A percentile compares a stretch with the other conserved stretches of the same genome.
Evolutionary conservation across 2,888 invertebrate genomes (phyloP).

Genomic region (Eupithecia vulgata): DNA sequence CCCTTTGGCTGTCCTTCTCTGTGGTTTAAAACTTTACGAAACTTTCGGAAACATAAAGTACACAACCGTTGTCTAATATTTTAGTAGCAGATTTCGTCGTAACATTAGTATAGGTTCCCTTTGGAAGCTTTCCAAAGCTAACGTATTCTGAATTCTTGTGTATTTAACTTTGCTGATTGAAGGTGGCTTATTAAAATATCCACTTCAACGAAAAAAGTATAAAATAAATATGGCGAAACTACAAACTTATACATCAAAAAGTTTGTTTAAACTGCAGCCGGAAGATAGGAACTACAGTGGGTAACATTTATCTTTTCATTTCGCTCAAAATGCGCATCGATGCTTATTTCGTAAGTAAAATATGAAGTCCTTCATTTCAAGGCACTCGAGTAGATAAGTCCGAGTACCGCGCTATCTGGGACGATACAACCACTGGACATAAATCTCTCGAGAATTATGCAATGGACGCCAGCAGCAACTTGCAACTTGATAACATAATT

Average conservation of each 20-base stretch:
- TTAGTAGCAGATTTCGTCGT: conserved; percentile 25
- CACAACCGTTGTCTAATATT: conserved; percentile 30
- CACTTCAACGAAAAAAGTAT: conserved; percentile 7
- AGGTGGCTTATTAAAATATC: conserved; percentile 8
- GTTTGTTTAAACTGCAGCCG: conserved; percentile 21
- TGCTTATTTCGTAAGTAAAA: conserved; percentile 36
- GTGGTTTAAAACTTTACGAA: conserved; percentile 44
- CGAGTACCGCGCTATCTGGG: conserved; percentile 12
- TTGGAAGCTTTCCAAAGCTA: conserved; percentile 12
- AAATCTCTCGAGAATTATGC: conserved; percentile 17
- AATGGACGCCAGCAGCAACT: conserved; percentile 13
- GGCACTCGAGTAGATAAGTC: conserved; percentile 31
- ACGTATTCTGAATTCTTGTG: neutral
- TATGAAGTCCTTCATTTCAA: conserved; percentile 38
- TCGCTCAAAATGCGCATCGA: conserved; percentile 22
- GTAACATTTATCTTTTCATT: conserved; percentile 31
- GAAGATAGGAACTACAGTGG: conserved; percentile 27
- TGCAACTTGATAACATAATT: conserved; percentile 15
- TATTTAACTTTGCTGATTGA: conserved; percentile 9
- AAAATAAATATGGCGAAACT: conserved; percentile 17
- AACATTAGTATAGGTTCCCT: neutral
- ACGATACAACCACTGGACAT: conserved; percentile 19
- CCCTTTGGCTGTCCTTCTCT: conserved; percentile 29
- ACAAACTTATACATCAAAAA: conserved; percentile 30
- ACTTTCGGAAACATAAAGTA: conserved; percentile 41